Percentiles rank a stretch among this genome's conserved stretches.
Evolutionary conservation across 2,797 vertebrate genomes (phyloP).

Genomic region (Artibeus lituratus): DNA sequence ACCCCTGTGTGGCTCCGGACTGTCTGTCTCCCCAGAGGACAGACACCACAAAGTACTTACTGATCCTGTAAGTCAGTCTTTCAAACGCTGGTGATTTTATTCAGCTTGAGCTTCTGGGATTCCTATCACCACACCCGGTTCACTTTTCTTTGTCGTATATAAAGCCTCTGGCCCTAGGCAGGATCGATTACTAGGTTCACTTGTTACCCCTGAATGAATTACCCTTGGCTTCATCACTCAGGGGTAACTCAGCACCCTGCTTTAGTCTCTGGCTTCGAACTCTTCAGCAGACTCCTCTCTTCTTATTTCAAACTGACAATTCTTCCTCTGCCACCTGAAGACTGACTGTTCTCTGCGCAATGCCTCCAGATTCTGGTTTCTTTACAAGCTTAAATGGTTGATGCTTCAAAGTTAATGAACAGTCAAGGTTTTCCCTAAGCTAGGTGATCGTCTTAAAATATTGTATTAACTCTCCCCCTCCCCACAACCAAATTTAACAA

Average conservation of each 20-base stretch:
- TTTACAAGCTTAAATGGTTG: neutral
- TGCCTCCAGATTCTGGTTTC: neutral
- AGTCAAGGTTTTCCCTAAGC: neutral
- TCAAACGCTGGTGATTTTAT: neutral
- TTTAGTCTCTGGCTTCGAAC: neutral
- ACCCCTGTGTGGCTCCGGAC: neutral
- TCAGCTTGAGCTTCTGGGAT: neutral
- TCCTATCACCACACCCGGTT: neutral
- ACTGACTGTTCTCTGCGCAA: neutral
- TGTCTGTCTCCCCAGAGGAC: neutral
- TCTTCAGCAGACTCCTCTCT: neutral
- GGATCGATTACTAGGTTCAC: neutral
- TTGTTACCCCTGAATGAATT: neutral
- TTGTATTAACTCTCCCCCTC: neutral
- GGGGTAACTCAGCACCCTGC: neutral
- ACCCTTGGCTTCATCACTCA: neutral
- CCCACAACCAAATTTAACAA: neutral
- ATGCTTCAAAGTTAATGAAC: constrained; percentile 10
- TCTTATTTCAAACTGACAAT: neutral
- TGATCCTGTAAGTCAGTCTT: neutral
- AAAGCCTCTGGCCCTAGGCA: neutral
- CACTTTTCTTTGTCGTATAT: neutral
- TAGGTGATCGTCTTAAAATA: constrained; percentile 42
- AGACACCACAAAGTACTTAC: neutral
- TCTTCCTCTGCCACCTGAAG: neutral